These are phyloP conservation scores for Zaprionus capensis DNA, from an alignment of 1,140 invertebrate genomes.

Conservation along the genomic window DNA sequence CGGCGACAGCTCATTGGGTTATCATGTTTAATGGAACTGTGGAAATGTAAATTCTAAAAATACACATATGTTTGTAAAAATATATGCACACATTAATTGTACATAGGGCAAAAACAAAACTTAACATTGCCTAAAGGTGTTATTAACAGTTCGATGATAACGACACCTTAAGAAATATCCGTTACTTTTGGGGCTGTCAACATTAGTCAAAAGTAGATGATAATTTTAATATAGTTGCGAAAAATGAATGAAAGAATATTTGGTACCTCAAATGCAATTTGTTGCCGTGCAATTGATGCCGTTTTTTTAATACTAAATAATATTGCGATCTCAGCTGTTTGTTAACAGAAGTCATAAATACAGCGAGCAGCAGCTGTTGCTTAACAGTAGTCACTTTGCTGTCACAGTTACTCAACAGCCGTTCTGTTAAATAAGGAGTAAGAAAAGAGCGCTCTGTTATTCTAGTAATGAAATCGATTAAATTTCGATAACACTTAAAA, in stretches of 20 bases:
- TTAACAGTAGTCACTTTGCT: background rate
- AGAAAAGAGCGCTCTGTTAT: too few species aligned
- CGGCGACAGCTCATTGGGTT: constrained; percentile 11
- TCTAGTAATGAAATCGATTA: too few species aligned
- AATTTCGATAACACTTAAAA: too few species aligned
- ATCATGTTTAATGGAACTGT: constrained; percentile 7
- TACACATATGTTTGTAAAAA: background rate
- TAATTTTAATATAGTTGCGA: background rate
- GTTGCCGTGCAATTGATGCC: background rate
- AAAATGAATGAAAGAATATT: background rate
- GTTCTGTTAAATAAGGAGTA: background rate
- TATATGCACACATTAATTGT: background rate
- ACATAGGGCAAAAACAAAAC: background rate
- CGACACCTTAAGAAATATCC: background rate
- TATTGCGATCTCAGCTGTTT: background rate
- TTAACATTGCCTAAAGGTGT: constrained; percentile 9
- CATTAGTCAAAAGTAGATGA: background rate
- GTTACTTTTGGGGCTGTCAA: background rate
- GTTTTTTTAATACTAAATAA: background rate
- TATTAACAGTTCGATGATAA: background rate
- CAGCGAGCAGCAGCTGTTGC: background rate
- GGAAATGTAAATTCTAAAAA: constrained; percentile 12
- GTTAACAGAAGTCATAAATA: background rate
- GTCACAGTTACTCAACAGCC: background rate
- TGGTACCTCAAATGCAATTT: background rate